These are phyloP conservation scores for Cryptus armator DNA, from an alignment of 2,888 invertebrate genomes.

Conservation along the genomic window DNA sequence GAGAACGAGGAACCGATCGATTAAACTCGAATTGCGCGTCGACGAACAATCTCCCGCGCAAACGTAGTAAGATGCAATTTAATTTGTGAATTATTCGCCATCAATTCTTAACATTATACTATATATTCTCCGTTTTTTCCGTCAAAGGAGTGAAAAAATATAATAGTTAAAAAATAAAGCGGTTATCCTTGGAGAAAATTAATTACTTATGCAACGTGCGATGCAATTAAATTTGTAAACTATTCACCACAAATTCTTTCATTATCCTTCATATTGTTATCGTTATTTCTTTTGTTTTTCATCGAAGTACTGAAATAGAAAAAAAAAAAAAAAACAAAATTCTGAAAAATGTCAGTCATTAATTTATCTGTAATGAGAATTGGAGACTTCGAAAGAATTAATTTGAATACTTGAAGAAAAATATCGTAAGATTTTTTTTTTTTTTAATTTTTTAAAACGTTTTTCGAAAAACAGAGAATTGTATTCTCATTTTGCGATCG, in stretches of 20 bases:
- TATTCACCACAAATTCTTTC: too few species aligned
- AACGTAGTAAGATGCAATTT: conserved; percentile 34
- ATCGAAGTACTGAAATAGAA: not conserved
- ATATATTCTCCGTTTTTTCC: not conserved
- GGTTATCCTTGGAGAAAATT: too few species aligned
- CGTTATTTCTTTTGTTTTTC: not conserved
- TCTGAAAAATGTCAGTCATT: too few species aligned
- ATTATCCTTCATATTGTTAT: not conserved
- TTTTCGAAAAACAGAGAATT: too few species aligned
- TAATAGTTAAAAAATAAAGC: not conserved
- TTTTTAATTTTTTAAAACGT: too few species aligned
- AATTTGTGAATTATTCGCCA: conserved; percentile 23
- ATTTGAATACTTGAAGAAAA: too few species aligned
- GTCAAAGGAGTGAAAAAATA: not conserved
- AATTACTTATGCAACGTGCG: too few species aligned
- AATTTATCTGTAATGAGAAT: too few species aligned
- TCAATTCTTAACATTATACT: not conserved
- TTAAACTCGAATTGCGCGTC: conserved; percentile 60
- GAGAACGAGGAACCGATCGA: conserved; percentile 52
- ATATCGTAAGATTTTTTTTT: too few species aligned
- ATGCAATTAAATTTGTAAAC: too few species aligned
- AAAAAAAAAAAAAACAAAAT: not conserved
- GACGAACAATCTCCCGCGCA: conserved; percentile 45
- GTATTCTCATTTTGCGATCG: too few species aligned
- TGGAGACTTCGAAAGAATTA: too few species aligned